Base-by-base conservation (phyloP, 2,888 invertebrate species). In the Hypomecis atomaria region DNA sequence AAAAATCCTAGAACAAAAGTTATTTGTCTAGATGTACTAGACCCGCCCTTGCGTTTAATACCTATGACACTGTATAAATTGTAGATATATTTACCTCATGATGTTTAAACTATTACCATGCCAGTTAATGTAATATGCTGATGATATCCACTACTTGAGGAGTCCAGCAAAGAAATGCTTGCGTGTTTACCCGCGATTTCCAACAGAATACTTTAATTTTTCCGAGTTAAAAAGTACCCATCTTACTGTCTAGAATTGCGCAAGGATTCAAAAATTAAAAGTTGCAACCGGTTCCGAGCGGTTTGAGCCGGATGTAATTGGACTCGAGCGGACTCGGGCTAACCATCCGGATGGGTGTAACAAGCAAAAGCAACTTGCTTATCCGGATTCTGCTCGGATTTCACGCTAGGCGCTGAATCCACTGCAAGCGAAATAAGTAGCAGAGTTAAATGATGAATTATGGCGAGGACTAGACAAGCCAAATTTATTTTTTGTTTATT, bases 261-360 rank as follows among this genome's bases (percentile, higher is more conserved):
- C 67, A 68, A 73, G 75, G 64, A 66, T 65, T 70, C 71, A 73
- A 72, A 79, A 78, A 77, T 77, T 78, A 75, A 79, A 81, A 78
- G 85, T 85, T 83, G 77, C 81, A 83, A 79, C 80, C 78, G 70
- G 76, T 37, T 50, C 13, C 49, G 11, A 37, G 11, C 49, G 10
- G 49, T 87, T 87, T 84, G 83, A 81, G 70, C 82, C 79, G 81
- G 88, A 86, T 90, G 85, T 92, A 92, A 92, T 92, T 92, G 92
- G 86, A 84, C 88, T 90, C 86, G 76, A 90, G 83, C 80, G 89
- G 89, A 83, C 88, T 90, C 85, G 75, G 90, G 83, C 80, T 87
- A 91, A 91, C 92, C 90, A 77, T 68, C 82, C 85, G 89, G 86
- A 85, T 78, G 81, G 74, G 82, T 82, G 87, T 89, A 89, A 89